Evolutionary conservation across 2,113 vertebrate species (phyloP).

Genomic region (Hemibagrus wyckioides): DNA sequence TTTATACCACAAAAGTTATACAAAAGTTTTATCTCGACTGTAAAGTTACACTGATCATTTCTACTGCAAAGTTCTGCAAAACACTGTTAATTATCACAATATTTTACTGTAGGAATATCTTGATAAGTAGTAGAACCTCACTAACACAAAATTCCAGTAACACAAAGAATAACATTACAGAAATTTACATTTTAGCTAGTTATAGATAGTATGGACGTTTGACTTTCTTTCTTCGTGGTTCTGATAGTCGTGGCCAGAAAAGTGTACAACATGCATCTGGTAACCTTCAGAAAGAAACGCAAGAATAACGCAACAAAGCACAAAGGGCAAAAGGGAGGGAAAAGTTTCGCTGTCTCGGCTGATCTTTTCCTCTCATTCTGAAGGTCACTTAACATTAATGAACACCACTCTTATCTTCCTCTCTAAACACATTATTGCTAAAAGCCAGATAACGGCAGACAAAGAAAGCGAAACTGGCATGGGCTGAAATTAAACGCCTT

Average conservation of each 20-base stretch:
- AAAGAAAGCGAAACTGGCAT: conserved; percentile 45
- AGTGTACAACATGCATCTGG: background rate
- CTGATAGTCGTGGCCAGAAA: background rate
- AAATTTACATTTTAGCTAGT: background rate
- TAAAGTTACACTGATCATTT: background rate
- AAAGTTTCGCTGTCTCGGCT: background rate
- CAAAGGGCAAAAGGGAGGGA: background rate
- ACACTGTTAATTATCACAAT: no score
- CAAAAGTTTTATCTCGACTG: background rate
- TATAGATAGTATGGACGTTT: background rate
- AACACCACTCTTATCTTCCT: conserved; percentile 38
- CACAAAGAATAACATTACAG: background rate
- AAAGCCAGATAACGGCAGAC: conserved; percentile 44
- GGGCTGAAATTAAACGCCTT: conserved; percentile 43
- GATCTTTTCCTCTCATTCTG: conserved; percentile 5
- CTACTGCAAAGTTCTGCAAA: background rate
- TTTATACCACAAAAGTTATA: background rate
- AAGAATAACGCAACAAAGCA: background rate
- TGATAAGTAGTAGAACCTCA: background rate
- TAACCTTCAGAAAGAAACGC: background rate
- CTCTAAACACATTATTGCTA: conserved; percentile 40
- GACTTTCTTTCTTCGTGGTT: background rate
- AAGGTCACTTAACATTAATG: conserved; percentile 51
- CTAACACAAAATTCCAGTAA: background rate
- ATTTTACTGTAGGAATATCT: no score